Evolutionary conservation across 2,113 vertebrate species (phyloP).

Genomic region (Perognathus longimembris): DNA sequence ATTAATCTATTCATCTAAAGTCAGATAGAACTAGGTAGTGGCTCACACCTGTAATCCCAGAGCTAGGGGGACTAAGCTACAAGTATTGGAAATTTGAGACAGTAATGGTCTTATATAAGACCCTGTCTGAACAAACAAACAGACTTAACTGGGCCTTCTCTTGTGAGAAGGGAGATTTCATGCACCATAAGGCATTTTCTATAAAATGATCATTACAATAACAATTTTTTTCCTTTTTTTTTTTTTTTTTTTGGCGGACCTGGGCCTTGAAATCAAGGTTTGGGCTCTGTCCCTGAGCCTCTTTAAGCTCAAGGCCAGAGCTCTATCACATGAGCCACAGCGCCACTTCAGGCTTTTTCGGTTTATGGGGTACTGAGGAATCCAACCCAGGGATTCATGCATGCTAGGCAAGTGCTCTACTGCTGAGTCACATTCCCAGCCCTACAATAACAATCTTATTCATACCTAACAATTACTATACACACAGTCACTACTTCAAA

Average conservation of each 20-base stretch:
- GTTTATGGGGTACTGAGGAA: too few relatives aligned
- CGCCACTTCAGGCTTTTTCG: too few relatives aligned
- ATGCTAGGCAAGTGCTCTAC: too few relatives aligned
- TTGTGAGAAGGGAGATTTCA: background rate
- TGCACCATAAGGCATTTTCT: background rate
- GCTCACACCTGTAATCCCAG: background rate
- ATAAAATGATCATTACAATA: background rate
- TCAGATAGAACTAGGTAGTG: background rate
- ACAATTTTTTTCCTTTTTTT: too few relatives aligned
- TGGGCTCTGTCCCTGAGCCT: too few relatives aligned
- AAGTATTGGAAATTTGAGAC: background rate
- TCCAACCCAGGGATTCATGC: too few relatives aligned
- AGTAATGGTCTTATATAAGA: too few relatives aligned
- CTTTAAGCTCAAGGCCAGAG: too few relatives aligned
- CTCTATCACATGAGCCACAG: too few relatives aligned
- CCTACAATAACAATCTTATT: conserved; percentile 1
- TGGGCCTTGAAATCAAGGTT: too few relatives aligned
- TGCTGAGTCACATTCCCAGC: too few relatives aligned
- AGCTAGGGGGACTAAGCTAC: background rate
- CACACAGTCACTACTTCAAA: conserved; percentile 16
- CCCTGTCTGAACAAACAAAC: background rate
- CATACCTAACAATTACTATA: conserved; percentile 5
- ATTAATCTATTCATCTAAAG: background rate
- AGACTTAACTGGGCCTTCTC: background rate
- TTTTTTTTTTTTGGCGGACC: too few relatives aligned